A percentile compares a stretch with the other conserved stretches of the same genome.
Conservation (phyloP, 2,113 vertebrate species). For the Pogona vitticeps region DNA sequence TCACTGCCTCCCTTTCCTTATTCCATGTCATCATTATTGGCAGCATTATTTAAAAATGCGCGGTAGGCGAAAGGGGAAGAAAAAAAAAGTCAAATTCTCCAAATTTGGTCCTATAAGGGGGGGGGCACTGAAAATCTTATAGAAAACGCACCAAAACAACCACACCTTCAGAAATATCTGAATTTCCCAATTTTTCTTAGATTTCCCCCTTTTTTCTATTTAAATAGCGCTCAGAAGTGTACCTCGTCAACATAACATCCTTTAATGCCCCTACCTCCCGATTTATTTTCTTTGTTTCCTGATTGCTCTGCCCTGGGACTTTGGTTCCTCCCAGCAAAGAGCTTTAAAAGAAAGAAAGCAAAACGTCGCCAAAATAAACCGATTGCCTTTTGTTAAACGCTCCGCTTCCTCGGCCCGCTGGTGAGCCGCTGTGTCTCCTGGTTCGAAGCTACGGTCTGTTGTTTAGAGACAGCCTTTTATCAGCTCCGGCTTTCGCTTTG, state of each 20-base stretch:
- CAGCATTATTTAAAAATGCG: constrained; percentile 1
- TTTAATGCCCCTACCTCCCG: rapidly evolving
- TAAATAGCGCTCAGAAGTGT: not conserved
- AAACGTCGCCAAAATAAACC: not conserved
- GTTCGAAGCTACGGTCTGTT: constrained; percentile 67
- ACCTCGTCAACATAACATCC: not conserved
- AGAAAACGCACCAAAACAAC: too few relatives aligned
- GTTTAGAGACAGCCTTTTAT: constrained; percentile 62
- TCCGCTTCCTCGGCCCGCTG: not conserved
- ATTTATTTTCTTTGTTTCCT: not conserved
- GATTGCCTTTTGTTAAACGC: not conserved
- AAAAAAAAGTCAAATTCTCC: not conserved
- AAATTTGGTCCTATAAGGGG: constrained; percentile 1
- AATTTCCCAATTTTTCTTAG: too few relatives aligned
- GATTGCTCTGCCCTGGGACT: not conserved
- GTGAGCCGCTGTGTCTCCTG: constrained; percentile 30
- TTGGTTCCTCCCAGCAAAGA: not conserved
- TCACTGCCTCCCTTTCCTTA: constrained; percentile 43
- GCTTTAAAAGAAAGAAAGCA: not conserved
- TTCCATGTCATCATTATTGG: constrained; percentile 35
- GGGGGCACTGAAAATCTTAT: not conserved
- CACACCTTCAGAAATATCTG: too few relatives aligned
- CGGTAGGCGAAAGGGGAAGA: not conserved
- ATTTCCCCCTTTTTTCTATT: not conserved
- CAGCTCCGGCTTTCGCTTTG: constrained; percentile 50